Evolutionary conservation across 2,797 vertebrate species (phyloP).

Genomic region (Pelochelys cantorii): DNA sequence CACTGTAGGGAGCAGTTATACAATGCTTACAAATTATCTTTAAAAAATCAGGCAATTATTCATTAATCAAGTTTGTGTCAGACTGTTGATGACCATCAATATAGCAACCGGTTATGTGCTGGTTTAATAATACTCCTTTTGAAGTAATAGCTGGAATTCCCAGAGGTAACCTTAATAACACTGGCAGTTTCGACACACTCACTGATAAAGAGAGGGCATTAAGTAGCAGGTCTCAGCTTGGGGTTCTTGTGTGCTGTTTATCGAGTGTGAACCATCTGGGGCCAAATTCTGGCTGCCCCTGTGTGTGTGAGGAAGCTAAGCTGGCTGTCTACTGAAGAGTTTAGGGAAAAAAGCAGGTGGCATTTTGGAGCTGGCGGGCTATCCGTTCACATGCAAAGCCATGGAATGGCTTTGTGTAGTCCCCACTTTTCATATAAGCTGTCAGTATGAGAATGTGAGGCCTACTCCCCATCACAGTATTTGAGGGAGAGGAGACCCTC

Average conservation of each 20-base stretch:
- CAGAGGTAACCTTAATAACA: background rate
- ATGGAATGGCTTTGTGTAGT: background rate
- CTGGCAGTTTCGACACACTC: slow-evolving; percentile 10
- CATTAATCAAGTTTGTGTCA: slow-evolving; percentile 63
- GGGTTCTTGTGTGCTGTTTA: background rate
- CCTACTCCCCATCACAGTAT: background rate
- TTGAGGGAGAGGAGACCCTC: background rate
- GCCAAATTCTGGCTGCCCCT: background rate
- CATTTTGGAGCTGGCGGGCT: background rate
- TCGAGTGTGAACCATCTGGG: background rate
- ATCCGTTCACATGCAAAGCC: background rate
- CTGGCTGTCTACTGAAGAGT: background rate
- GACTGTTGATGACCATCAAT: slow-evolving; percentile 14
- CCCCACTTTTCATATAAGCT: background rate
- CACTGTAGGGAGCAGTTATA: slow-evolving; percentile 36
- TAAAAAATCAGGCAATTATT: slow-evolving; percentile 52
- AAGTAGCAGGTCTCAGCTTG: background rate
- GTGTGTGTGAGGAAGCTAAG: background rate
- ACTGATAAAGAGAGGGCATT: slow-evolving; percentile 18
- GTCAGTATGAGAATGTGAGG: background rate
- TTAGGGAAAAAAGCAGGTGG: background rate
- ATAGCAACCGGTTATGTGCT: slow-evolving; percentile 28
- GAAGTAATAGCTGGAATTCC: slow-evolving; percentile 19
- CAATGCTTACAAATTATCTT: slow-evolving; percentile 53
- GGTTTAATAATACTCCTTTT: slow-evolving; percentile 41